Evolutionary conservation across 2,113 vertebrate species (phyloP), one percentile per base, ranked within the genome.

Genomic region (Melozone crissalis): DNA sequence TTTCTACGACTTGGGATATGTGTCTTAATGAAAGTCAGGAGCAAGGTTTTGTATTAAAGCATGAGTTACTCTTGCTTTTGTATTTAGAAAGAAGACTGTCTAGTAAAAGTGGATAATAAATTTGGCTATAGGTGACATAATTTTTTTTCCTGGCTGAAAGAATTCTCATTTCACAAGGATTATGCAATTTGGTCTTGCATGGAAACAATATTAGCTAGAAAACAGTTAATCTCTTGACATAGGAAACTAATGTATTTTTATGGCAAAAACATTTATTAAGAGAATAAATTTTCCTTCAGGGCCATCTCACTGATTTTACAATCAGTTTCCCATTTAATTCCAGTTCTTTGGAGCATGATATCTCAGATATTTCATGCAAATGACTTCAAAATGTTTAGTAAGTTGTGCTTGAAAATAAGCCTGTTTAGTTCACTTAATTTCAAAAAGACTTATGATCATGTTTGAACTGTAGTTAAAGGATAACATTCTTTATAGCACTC

Each of bases 381-480:
- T 78, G 21, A 59, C 59, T 77, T 35, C 35, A 82, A 89, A 94
- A 78, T 75, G 12, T 90, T 96, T 94, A 82, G 55, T 54, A 94
- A 86, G 73, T 55, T 95, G 47, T 73, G 58, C 35, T 68, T 93
- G 22, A 69, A 95, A 90, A 90, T 77, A 72, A 73, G 47, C 31
- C 26, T 46, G 22, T 74, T 90, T 80, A 51, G 30, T 75, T 93
- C 58, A 89, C 52, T 67, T 58, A 26, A 22, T 92, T 90, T 87
- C 62, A 52, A 80, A 55, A 75, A 93, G 30, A 66, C 43, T 85
- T 81, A 72, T 43, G 46, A 72, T 69, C 23, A 9, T 46, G 30
- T 91, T 95, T 93, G 90, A 91, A 69, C 18, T 76, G 58, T 54
- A 91, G 54, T 87, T 93, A 81, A 94, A 94, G 43, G 37, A 18